Evolutionary conservation across 2,113 vertebrate genomes (phyloP).

Genomic region (Cryptotis parvus): DNA sequence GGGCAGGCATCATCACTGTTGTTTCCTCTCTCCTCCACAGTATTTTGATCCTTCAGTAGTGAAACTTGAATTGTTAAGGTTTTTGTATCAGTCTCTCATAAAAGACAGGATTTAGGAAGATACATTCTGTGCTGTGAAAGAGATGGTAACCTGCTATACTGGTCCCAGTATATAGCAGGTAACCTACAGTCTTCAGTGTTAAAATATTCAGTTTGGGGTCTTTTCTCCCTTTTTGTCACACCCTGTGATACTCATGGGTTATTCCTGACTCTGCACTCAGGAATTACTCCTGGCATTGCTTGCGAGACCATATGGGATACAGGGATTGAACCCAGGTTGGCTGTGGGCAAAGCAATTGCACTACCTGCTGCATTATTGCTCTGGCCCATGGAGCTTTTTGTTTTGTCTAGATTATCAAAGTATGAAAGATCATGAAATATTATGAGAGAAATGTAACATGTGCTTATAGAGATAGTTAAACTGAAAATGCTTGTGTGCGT

Average conservation of each 20-base stretch:
- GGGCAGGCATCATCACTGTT: background rate
- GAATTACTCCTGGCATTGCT: too few species aligned
- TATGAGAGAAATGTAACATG: background rate
- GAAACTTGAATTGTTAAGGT: background rate
- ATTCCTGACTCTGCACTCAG: too few species aligned
- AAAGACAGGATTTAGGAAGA: background rate
- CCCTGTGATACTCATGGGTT: too few species aligned
- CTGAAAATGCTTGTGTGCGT: background rate
- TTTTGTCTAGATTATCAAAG: conserved; percentile 5
- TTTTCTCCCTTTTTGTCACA: too few species aligned
- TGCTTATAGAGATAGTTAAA: background rate
- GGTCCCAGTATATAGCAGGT: background rate
- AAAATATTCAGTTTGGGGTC: too few species aligned
- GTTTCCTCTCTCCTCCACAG: background rate
- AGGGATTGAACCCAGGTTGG: too few species aligned
- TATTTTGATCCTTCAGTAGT: background rate
- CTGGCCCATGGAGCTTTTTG: background rate
- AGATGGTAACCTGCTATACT: too few species aligned
- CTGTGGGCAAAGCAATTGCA: too few species aligned
- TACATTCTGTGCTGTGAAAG: background rate
- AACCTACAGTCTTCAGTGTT: background rate
- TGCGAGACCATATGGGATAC: too few species aligned
- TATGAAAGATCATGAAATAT: conserved; percentile 10
- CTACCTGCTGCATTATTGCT: too few species aligned
- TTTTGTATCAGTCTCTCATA: background rate